phyloP scores from a whole-genome alignment of 2,888 invertebrate species.

The Aspidapion aeneum region DNA sequence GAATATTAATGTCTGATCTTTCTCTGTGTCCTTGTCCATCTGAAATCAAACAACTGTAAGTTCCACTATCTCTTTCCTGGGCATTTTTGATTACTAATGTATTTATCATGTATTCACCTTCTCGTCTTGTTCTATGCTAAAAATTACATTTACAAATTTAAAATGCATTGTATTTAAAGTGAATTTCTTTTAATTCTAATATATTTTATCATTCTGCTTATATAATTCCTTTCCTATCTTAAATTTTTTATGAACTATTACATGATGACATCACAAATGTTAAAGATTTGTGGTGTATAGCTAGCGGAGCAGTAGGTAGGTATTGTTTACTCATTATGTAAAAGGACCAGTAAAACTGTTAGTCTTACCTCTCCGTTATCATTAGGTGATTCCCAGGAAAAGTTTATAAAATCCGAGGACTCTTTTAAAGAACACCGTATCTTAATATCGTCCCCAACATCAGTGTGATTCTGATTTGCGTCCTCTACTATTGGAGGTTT shows the following conservation, averaged over 20 bases:
- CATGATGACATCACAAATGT: too few relatives aligned
- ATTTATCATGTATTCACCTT: constrained; percentile 1
- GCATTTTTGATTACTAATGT: constrained; percentile 6
- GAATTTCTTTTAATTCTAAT: too few relatives aligned
- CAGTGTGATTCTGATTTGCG: constrained; percentile 38
- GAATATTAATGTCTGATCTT: not conserved
- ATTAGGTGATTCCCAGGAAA: constrained; percentile 41
- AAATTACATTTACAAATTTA: constrained; percentile 2
- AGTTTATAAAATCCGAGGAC: constrained; percentile 31
- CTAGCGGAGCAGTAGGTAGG: too few relatives aligned
- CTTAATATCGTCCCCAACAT: constrained; percentile 38
- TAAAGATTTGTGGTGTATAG: too few relatives aligned
- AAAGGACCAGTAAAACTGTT: too few relatives aligned
- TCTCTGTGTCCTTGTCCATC: constrained; percentile 33
- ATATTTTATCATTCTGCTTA: too few relatives aligned
- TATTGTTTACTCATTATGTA: too few relatives aligned
- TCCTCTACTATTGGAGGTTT: constrained; percentile 31
- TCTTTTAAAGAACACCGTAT: constrained; percentile 40
- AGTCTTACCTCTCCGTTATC: too few relatives aligned
- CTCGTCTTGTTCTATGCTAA: not conserved
- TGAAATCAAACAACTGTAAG: constrained; percentile 40
- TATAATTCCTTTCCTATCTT: constrained; percentile 3
- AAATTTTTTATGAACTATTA: not conserved
- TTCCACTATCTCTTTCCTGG: constrained; percentile 34
- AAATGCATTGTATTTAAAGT: constrained; percentile 3